These are phyloP conservation scores for Apogon hyalosoma DNA, from an alignment of 2,797 vertebrate species.

Conservation along the genomic window DNA sequence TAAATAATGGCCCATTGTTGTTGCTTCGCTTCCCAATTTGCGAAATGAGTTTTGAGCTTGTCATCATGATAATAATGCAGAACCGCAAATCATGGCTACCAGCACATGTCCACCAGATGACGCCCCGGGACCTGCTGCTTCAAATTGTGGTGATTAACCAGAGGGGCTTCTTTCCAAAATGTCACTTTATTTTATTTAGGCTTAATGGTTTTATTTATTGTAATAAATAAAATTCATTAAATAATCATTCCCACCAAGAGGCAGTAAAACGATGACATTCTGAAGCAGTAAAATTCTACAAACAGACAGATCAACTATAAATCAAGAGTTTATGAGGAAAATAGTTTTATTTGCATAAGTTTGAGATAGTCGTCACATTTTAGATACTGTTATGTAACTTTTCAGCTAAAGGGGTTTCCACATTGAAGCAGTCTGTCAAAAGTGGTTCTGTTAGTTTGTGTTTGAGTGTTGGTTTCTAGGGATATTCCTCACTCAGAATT, in stretches of 20 bases:
- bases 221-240: background rate
- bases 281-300: background rate
- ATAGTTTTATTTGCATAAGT: no score
- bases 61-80: slow-evolving; percentile 32
- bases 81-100: slow-evolving; percentile 20
- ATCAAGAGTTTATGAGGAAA: background rate
- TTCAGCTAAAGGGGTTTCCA: no score
- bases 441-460: no score
- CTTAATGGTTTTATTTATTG: background rate
- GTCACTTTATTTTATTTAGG: background rate
- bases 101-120: slow-evolving; percentile 60
- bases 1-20: slow-evolving; percentile 10
- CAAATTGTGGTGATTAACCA: background rate
- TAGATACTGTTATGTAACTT: no score
- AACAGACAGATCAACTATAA: background rate
- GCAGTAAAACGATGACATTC: background rate
- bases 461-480: no score
- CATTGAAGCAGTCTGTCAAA: no score
- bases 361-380: no score
- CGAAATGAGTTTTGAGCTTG: slow-evolving; percentile 33
- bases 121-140: background rate
- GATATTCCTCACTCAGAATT: no score
- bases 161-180: slow-evolving; percentile 25
- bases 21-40: slow-evolving; percentile 22
- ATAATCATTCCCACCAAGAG: background rate